Evolutionary conservation across 2,113 vertebrate genomes (phyloP).

Genomic region (Daubentonia madagascariensis): DNA sequence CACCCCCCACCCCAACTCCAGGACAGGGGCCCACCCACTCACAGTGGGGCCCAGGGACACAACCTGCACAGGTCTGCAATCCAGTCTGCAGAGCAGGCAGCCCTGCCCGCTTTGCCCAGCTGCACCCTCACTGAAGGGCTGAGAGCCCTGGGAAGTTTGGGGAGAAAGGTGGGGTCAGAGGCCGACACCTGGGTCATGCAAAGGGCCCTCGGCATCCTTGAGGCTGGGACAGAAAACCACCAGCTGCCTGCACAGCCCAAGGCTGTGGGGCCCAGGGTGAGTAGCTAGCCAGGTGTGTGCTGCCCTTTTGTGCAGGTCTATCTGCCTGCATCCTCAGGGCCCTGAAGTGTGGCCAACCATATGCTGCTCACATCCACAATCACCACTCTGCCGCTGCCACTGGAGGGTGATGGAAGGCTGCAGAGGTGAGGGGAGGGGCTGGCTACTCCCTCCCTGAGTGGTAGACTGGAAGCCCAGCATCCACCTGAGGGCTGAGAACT

Average conservation of each 20-base stretch:
- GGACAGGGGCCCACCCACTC: not conserved
- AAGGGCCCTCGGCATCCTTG: not conserved
- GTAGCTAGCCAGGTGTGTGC: not conserved
- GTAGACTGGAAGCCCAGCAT: not conserved
- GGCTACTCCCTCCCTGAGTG: not conserved
- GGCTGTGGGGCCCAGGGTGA: no score
- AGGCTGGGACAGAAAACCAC: not conserved
- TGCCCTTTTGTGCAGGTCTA: not conserved
- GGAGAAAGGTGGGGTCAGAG: not conserved
- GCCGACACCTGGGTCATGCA: rapidly evolving
- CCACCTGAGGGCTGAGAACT: not conserved
- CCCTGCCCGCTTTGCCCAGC: not conserved
- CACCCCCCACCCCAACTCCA: no score
- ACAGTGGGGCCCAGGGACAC: not conserved
- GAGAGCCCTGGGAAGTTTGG: not conserved
- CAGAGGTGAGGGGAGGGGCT: not conserved
- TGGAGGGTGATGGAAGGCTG: no score
- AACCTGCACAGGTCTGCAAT: not conserved
- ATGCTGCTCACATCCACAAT: not conserved
- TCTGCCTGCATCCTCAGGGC: not conserved
- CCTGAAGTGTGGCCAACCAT: not conserved
- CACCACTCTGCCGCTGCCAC: not conserved
- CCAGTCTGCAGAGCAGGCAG: not conserved
- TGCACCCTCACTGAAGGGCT: not conserved
- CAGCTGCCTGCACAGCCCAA: not conserved